phyloP scores from a whole-genome alignment of 2,888 invertebrate genomes.

The Pyrrhosoma nymphula region DNA sequence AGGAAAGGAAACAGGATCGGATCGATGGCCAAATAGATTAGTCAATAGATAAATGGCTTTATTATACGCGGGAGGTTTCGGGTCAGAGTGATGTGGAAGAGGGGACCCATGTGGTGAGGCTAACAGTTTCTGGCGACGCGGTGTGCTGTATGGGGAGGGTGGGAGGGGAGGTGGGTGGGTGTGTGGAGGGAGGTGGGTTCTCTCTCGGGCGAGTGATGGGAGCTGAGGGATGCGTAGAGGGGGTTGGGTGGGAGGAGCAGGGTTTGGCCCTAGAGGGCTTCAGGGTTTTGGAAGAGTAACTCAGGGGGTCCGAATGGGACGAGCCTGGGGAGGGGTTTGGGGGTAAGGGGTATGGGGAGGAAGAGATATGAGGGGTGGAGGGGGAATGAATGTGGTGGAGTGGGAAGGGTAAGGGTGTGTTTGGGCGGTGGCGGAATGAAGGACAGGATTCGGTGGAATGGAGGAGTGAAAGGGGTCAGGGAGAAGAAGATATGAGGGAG shows the following conservation, averaged over 20 bases:
- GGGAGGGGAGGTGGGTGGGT: neutral
- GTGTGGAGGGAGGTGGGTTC: neutral
- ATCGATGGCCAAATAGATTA: constrained; percentile 64
- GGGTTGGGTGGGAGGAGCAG: neutral
- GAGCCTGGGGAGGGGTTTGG: neutral
- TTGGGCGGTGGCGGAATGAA: neutral
- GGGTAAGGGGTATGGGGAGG: neutral
- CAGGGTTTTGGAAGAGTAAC: neutral
- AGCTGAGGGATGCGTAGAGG: neutral
- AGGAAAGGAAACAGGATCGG: constrained; percentile 30
- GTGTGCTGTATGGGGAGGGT: neutral
- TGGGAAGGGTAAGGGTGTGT: neutral
- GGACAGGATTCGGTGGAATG: neutral
- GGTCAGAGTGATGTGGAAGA: constrained; percentile 42
- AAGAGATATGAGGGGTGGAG: neutral
- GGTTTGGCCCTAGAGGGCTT: neutral
- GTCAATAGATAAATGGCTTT: constrained; percentile 65
- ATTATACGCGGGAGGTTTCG: constrained; percentile 59
- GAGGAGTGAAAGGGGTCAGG: neutral
- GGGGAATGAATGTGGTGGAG: neutral
- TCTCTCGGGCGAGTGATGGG: constrained; percentile 1
- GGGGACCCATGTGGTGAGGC: neutral
- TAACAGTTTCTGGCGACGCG: constrained; percentile 16
- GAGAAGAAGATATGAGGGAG: neutral
- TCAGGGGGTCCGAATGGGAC: neutral